Evolutionary conservation across 2,888 invertebrate genomes (phyloP), one percentile per base, ranked within the genome.

Genomic region (Eupithecia tripunctaria): DNA sequence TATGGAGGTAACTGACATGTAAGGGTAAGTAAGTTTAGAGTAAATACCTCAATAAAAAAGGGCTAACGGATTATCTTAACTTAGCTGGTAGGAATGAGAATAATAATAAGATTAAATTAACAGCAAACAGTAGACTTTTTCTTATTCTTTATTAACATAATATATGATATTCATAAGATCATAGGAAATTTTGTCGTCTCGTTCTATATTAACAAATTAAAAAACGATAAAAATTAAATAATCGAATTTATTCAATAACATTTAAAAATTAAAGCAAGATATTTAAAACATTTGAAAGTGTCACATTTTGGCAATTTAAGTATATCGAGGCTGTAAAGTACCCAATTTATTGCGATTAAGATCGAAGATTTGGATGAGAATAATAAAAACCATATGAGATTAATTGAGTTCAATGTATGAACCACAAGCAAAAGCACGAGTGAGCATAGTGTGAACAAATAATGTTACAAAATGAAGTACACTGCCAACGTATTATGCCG

Each of bases 121-220:
- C 25, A 18, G 12, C 25, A 12, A 10, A 15, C 56, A n/a, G 8
- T 59, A 27, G 25, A 25, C 6, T 59, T 27, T 59, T 27, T 5
- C 59, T 27, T 59, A 27, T 1, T 56, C 14, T 59, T 27, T 36
- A 21, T 63, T 12, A 0, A 18, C 8, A n/a, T 36, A n/a, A 18
- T 36, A 32, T 32, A 32, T 32, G 0, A 32, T 32, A 32, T 32
- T 32, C 32, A 32, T 32, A 32, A 15, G 14, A 12, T 18, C 15
- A 27, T 62, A 32, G 6, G n/a, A n/a, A 10, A 12, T 32, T 68
- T 51, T 43, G 51, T 43, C 29, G 66, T 64, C 69, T 65, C n/a
- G 64, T 29, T 73, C 36, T 65, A 70, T 73, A 76, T 77, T 75
- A 77, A 78, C 81, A 80, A 79, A 83, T 82, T 83, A 82, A 82